phyloP scores from a whole-genome alignment of 1,140 invertebrate species.

The Pteromalus puparum region DNA sequence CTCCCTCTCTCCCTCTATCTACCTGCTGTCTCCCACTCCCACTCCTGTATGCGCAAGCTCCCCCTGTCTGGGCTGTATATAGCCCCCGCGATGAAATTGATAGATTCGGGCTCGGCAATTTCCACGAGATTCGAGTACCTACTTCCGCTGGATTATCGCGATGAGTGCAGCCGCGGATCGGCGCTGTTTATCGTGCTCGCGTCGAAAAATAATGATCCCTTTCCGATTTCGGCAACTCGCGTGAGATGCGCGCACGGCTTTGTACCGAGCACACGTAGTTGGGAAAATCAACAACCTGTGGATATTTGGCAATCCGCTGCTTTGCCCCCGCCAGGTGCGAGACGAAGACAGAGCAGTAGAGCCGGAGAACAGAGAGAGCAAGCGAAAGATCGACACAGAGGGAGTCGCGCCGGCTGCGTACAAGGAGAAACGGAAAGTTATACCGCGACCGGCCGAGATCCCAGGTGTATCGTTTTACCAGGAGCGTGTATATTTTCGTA shows the following conservation, averaged over 20 bases:
- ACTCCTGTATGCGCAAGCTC: constrained; percentile 39
- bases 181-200: neutral
- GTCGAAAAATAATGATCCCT: neutral
- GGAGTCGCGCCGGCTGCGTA: neutral
- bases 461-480: constrained; percentile 23
- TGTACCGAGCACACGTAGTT: neutral
- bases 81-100: constrained; percentile 68
- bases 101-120: constrained; percentile 70
- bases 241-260: neutral
- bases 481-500: constrained; percentile 17
- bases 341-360: neutral
- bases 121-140: constrained; percentile 65
- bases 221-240: neutral
- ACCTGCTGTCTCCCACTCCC: neutral
- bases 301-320: constrained; percentile 70
- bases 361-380: neutral
- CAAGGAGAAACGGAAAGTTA: constrained; percentile 22
- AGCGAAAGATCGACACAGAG: neutral
- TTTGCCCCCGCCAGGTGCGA: constrained; percentile 56
- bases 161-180: too few relatives aligned
- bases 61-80: constrained; percentile 32
- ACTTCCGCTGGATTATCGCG: neutral
- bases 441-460: constrained; percentile 13
- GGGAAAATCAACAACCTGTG: constrained; percentile 72
- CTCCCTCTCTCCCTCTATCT: constrained; percentile 28